Evolutionary conservation across 2,113 vertebrate species (phyloP).

Genomic region (Melanerpes formicivorus): DNA sequence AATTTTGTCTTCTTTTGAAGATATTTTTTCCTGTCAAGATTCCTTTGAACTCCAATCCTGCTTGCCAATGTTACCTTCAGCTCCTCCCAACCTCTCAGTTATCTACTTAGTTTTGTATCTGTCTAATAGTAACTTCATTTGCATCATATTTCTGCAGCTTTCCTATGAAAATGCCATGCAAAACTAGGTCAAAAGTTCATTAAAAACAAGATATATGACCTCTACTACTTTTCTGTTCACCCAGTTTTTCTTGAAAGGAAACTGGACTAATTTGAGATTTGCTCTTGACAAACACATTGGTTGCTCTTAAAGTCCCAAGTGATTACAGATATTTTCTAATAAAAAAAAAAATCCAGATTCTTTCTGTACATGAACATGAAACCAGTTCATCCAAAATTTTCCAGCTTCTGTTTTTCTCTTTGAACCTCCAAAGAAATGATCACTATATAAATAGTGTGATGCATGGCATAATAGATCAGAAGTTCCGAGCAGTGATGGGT

Average conservation of each 20-base stretch:
- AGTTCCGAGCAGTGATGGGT: neutral
- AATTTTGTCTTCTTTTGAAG: neutral
- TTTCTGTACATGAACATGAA: neutral
- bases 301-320: neutral
- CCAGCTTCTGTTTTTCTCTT: neutral
- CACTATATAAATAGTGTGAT: neutral
- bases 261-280: neutral
- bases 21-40: neutral
- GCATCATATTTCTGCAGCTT: neutral
- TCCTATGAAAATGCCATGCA: neutral
- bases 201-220: neutral
- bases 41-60: neutral
- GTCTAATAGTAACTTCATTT: neutral
- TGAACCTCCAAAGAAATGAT: neutral
- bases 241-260: neutral
- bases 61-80: neutral
- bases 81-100: neutral
- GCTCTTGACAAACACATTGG: neutral
- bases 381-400: neutral
- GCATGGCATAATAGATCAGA: neutral
- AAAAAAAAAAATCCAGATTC: neutral
- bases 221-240: neutral
- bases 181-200: neutral
- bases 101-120: slow-evolving; percentile 1
- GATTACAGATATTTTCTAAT: neutral